phyloP scores from a whole-genome alignment of 2,797 vertebrate genomes.

The Parauchenoglanis ngamensis region DNA sequence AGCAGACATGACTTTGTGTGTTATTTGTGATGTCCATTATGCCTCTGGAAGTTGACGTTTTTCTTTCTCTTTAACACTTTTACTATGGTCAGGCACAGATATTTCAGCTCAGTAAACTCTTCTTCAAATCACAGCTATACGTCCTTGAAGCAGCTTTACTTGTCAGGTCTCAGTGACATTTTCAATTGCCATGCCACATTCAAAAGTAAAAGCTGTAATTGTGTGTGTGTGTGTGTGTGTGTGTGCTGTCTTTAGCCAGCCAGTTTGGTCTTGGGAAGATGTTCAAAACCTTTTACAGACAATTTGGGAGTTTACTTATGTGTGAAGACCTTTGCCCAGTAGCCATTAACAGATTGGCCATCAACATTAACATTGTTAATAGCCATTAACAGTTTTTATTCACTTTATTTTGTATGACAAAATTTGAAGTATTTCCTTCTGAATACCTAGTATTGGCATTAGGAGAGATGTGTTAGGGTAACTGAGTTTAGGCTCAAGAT shows the following conservation, averaged over 20 bases:
- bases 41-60: background rate
- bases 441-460: background rate
- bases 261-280: background rate
- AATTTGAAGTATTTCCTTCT: background rate
- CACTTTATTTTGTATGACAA: background rate
- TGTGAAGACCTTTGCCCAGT: no score
- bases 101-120: background rate
- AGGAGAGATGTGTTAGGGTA: background rate
- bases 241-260: background rate
- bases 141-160: background rate
- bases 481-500: background rate
- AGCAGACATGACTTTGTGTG: no score
- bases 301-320: no score
- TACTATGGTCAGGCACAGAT: background rate
- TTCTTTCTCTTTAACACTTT: background rate
- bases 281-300: background rate
- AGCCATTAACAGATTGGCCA: no score
- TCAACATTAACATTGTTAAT: no score
- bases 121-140: background rate
- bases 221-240: background rate
- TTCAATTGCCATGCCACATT: background rate
- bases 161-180: background rate
- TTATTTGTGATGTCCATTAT: background rate
- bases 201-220: background rate
- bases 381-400: background rate